Evolutionary conservation across 2,797 vertebrate species (phyloP).

Genomic region (Cuniculus paca): DNA sequence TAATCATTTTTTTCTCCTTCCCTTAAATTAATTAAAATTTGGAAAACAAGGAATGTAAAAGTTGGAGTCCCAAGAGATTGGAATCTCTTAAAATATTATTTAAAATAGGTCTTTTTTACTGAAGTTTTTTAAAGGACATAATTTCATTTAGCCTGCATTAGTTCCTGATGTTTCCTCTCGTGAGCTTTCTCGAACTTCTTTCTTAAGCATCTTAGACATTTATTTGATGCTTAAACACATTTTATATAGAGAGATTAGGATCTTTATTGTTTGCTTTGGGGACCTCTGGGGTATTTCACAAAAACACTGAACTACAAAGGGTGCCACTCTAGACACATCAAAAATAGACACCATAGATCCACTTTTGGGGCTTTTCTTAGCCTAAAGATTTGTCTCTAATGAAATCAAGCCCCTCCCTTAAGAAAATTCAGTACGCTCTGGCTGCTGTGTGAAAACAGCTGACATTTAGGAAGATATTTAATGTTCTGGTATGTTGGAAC

Average conservation of each 20-base stretch:
- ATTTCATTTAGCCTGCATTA: not conserved
- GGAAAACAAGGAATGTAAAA: not conserved
- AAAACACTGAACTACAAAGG: constrained; percentile 77
- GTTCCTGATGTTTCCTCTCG: not conserved
- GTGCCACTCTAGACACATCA: constrained; percentile 74
- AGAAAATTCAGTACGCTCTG: constrained; percentile 63
- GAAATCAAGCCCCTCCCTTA: constrained; percentile 70
- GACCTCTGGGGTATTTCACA: constrained; percentile 65
- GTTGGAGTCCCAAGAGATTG: not conserved
- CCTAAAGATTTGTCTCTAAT: constrained; percentile 75
- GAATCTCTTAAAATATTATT: not conserved
- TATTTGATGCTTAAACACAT: constrained; percentile 65
- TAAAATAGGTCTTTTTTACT: not conserved
- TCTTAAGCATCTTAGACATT: not conserved
- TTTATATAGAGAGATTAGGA: constrained; percentile 76
- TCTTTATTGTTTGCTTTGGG: constrained; percentile 67
- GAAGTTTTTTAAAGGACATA: not conserved
- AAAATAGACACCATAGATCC: constrained; percentile 70
- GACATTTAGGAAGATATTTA: constrained; percentile 79
- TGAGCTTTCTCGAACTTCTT: not conserved
- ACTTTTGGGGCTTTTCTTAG: constrained; percentile 62
- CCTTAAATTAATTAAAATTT: not conserved
- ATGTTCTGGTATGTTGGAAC: constrained; percentile 84
- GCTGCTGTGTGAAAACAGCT: constrained; percentile 72
- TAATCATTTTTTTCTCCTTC: not conserved